Percentiles rank a stretch among this genome's conserved stretches.
phyloP scores from a whole-genome alignment of 1,140 invertebrate genomes.

The Sarcophaga bullata region DNA sequence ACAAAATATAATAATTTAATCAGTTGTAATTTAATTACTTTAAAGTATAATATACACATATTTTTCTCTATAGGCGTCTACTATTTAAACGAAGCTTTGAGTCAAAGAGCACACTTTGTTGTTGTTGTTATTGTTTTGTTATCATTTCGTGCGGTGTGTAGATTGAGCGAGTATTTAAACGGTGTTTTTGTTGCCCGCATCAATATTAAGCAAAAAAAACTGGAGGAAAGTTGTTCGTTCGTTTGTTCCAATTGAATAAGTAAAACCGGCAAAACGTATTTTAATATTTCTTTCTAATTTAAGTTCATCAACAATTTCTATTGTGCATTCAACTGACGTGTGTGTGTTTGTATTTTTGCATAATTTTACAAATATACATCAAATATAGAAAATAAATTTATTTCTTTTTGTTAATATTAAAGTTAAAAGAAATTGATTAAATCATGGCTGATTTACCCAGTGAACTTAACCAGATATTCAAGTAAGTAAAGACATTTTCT shows the following conservation, averaged over 20 bases:
- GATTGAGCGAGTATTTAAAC: background rate
- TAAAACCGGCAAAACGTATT: conserved; percentile 21
- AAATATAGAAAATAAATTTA: no score
- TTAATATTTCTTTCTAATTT: conserved; percentile 10
- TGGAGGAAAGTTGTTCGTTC: background rate
- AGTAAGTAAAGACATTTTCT: conserved; percentile 49
- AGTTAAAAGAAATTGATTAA: no score
- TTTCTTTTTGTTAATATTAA: no score
- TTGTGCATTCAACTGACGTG: conserved; percentile 3
- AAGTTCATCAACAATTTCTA: background rate
- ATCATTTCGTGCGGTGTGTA: no score
- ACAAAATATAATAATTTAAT: no score
- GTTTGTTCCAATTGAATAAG: background rate
- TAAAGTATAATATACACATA: no score
- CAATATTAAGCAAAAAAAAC: conserved; percentile 26
- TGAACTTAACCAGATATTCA: conserved; percentile 53
- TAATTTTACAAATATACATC: background rate
- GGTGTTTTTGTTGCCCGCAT: background rate
- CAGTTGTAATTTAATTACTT: no score
- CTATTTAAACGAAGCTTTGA: no score
- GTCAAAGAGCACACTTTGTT: no score
- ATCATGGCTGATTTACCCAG: conserved; percentile 52
- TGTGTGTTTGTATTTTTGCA: background rate
- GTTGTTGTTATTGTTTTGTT: no score
- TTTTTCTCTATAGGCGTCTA: no score